Conservation (phyloP, 2,113 vertebrate genomes). For the Corydoras maculifer region DNA sequence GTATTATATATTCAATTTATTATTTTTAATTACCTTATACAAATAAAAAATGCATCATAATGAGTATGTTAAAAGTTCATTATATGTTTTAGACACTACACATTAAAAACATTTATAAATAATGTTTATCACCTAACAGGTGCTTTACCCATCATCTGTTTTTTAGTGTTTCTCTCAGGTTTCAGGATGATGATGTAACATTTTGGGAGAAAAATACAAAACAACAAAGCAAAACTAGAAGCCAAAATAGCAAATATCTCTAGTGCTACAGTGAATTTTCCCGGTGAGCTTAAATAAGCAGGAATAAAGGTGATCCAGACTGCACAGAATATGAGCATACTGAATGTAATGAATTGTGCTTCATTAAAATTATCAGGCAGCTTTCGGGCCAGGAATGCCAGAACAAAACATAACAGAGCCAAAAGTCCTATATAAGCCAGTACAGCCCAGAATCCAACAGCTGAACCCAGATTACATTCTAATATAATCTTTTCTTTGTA, state of each 20-base stretch:
- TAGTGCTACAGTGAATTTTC: slow-evolving; percentile 60
- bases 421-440: slow-evolving; percentile 7
- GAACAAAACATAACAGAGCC: not conserved
- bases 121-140: not conserved
- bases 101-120: too few relatives aligned
- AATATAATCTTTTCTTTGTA: slow-evolving; percentile 22
- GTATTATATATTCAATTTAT: too few relatives aligned
- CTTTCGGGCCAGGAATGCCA: slow-evolving; percentile 8
- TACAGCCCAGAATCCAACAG: not conserved
- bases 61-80: too few relatives aligned
- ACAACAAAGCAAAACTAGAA: slow-evolving; percentile 37
- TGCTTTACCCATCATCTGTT: slow-evolving; percentile 19
- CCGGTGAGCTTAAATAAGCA: slow-evolving; percentile 62
- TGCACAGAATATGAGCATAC: slow-evolving; percentile 13
- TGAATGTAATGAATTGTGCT: slow-evolving; percentile 10
- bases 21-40: too few relatives aligned
- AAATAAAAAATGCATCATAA: too few relatives aligned
- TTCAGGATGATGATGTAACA: slow-evolving; percentile 37
- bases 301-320: slow-evolving; percentile 57
- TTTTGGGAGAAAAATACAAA: slow-evolving; percentile 38
- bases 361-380: slow-evolving; percentile 18
- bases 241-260: slow-evolving; percentile 57
- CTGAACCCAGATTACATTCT: slow-evolving; percentile 23
- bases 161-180: slow-evolving; percentile 36
- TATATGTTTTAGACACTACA: too few relatives aligned